Conservation (phyloP, 2,888 invertebrate genomes). For the Eremobia ochroleuca region DNA sequence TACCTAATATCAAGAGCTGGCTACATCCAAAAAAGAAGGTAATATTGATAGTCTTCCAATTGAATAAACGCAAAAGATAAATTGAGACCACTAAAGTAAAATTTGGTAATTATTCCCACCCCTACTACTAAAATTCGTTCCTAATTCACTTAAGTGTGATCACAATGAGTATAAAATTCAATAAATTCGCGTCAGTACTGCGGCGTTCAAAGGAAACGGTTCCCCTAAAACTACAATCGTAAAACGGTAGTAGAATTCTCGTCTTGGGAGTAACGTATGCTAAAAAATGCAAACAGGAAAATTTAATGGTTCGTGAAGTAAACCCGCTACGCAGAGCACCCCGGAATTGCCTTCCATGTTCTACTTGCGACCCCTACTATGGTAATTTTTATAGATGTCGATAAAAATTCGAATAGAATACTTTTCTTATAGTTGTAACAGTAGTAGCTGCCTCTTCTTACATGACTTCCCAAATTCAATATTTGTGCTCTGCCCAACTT, state of each 20-base stretch:
- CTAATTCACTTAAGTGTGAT: constrained; percentile 72
- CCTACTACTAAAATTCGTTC: constrained; percentile 64
- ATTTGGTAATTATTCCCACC: constrained; percentile 57
- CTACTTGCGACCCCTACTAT: constrained; percentile 76
- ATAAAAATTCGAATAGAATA: constrained; percentile 39
- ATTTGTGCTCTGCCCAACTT: too few species aligned
- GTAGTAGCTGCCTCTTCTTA: too few species aligned
- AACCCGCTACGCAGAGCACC: constrained; percentile 84
- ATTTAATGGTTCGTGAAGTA: constrained; percentile 91
- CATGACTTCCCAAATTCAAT: too few species aligned
- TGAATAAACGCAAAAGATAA: constrained; percentile 54
- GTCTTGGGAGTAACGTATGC: constrained; percentile 88
- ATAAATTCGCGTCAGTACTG: constrained; percentile 73
- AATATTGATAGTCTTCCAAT: constrained; percentile 47
- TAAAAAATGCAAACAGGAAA: constrained; percentile 91
- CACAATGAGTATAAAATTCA: constrained; percentile 73
- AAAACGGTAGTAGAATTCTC: constrained; percentile 80
- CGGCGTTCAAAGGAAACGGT: constrained; percentile 69
- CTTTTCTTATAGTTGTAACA: neutral
- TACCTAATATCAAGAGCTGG: neutral
- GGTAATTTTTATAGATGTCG: constrained; percentile 52
- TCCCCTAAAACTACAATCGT: constrained; percentile 87
- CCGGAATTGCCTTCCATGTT: constrained; percentile 84
- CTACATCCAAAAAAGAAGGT: neutral
- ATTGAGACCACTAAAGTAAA: constrained; percentile 53